Base-by-base conservation (phyloP, 1,140 invertebrate species). In the Bombus superbus region DNA sequence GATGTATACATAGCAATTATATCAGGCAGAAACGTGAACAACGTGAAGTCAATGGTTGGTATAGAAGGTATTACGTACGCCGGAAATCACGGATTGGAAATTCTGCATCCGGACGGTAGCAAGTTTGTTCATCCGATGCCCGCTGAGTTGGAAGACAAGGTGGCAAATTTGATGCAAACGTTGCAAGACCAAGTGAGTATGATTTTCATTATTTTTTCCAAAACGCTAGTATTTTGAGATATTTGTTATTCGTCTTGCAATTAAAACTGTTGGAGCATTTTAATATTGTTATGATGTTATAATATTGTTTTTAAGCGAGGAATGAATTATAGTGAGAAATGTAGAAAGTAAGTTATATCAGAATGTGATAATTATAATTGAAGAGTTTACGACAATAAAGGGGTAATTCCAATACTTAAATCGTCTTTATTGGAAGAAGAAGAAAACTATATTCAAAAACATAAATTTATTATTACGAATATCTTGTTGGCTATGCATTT, bases 81-180 rank as follows among this genome's bases (percentile, higher is more conserved):
- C 3, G 98, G 98, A 32, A 98, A 98, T 95, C 98, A 98, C 93
- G 98, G 98, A 18, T 93, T 99, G 74, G 98, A 98, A 94, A 98
- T 98, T 91, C 92, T 98, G 59, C 98, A 98, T 95, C 98, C 98
- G 0, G 98, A 98, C 92, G 98, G 98, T 47, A 98, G 97, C 85
- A 98, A 98, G 92, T 99, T 98, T 92, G 97, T 98, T 3, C 98
- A 98, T 95, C 98, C 98, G 2, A 98, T 98, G 97, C 98, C 98
- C 1, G 96, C 97, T 64, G 98, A 98, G 92, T 97, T 97, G 86
- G 97, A 98, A 91, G 97, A 97, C 59, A 98, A 98, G 94, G 97
- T 98, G 28, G 97, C 96, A 28, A 96, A 96, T 68, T 95, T 99
- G 28, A 96, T 98, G 87, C 97, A 98, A 92, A 96, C 97, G 3